These are phyloP conservation scores for Cetonia aurata DNA, from an alignment of 2,888 invertebrate species.

Conservation along the genomic window DNA sequence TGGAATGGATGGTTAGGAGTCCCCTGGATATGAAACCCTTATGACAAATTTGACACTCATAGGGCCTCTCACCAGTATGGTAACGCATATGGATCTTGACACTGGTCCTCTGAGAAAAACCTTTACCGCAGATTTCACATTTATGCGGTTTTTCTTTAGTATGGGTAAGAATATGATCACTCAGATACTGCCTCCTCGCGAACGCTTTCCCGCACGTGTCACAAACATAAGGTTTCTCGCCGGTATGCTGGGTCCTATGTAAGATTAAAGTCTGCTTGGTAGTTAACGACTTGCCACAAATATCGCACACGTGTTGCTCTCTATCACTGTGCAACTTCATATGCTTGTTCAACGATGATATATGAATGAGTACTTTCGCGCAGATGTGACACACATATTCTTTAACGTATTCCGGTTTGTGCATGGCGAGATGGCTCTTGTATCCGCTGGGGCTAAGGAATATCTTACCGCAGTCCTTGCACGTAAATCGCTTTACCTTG, in stretches of 20 bases:
- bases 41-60: constrained; percentile 67
- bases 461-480: constrained; percentile 54
- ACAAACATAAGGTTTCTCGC: constrained; percentile 67
- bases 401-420: constrained; percentile 22
- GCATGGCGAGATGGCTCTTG: constrained; percentile 42
- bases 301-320: constrained; percentile 62
- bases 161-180: constrained; percentile 48
- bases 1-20: constrained; percentile 51
- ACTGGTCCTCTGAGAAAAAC: constrained; percentile 62
- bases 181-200: constrained; percentile 33
- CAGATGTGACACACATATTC: constrained; percentile 29
- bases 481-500: constrained; percentile 57
- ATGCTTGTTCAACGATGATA: neutral
- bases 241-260: constrained; percentile 67
- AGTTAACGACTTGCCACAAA: constrained; percentile 67
- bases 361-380: constrained; percentile 11
- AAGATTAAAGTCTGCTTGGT: constrained; percentile 57
- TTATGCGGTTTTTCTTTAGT: constrained; percentile 41
- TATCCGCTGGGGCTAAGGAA: constrained; percentile 14
- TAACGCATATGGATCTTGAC: constrained; percentile 64
- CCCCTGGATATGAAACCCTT: constrained; percentile 58
- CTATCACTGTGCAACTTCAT: constrained; percentile 9
- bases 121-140: constrained; percentile 46
- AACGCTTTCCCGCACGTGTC: constrained; percentile 46
- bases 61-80: constrained; percentile 64